A percentile compares a stretch with the other conserved stretches of the same genome.
phyloP scores from a whole-genome alignment of 2,888 invertebrate genomes.

The Campoletis raptor region DNA sequence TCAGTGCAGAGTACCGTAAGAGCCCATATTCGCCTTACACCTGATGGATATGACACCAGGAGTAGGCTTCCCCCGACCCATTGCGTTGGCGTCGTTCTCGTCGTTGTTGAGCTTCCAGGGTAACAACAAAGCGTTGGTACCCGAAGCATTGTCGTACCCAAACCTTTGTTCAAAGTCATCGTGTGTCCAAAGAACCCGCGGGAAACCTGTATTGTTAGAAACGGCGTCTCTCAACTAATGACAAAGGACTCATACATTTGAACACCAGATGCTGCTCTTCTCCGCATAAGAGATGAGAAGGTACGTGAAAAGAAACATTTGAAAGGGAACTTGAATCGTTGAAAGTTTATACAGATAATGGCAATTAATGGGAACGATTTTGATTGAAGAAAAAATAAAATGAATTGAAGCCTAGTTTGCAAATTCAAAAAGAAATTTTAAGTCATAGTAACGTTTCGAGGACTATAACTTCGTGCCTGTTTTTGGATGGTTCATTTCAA shows the following conservation, averaged over 20 bases:
- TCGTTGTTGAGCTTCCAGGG: conserved; percentile 43
- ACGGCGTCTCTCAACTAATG: conserved; percentile 35
- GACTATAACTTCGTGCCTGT: not conserved
- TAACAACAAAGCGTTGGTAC: conserved; percentile 57
- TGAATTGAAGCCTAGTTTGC: not conserved
- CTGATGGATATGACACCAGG: conserved; percentile 23
- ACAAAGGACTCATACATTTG: conserved; percentile 50
- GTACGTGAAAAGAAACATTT: conserved; percentile 1
- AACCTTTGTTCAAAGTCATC: conserved; percentile 66
- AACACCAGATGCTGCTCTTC: conserved; percentile 41
- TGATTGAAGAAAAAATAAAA: not conserved
- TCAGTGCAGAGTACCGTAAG: conserved; percentile 17
- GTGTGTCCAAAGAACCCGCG: conserved; percentile 46
- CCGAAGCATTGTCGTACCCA: conserved; percentile 57
- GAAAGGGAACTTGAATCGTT: conserved; percentile 1
- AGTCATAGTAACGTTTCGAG: not conserved
- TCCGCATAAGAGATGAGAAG: conserved; percentile 1
- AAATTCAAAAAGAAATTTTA: not conserved
- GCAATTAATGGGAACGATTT: not conserved
- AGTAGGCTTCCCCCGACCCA: conserved; percentile 47
- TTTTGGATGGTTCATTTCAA: not conserved
- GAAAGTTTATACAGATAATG: conserved; percentile 13
- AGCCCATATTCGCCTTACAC: conserved; percentile 46
- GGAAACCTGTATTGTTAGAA: conserved; percentile 50
- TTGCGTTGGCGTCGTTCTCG: conserved; percentile 23